Evolutionary conservation across 2,888 invertebrate genomes (phyloP), one percentile per base, ranked within the genome.

Genomic region (Cerceris ruficornis): DNA sequence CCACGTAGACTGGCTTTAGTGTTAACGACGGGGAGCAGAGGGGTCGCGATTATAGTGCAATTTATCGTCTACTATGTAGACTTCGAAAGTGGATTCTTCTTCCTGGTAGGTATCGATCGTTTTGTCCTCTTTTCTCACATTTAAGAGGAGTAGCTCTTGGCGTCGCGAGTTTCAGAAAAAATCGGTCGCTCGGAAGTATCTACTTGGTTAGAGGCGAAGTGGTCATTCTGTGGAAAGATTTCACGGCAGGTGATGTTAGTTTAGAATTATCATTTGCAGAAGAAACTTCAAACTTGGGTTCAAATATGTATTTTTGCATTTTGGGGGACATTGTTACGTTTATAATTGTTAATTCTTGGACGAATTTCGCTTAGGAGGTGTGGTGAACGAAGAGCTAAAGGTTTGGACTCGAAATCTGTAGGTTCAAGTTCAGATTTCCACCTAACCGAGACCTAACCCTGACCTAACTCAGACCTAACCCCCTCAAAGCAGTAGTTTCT

Each of bases 51-150:
- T 76, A 75, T 49, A 68, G 49, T 59, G 62, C 62, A 46, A 41
- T 75, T 76, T 54, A 62, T 13, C 46, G 50, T 73, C 17, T 17
- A 17, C 49, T 42, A 61, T 8, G 15, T 14, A 58, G 49, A 60
- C 55, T 43, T 6, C n/a, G 15, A 61, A 50, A 28, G 28, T 14
- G 59, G 54, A 57, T 57, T 69, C 65, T 65, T 49, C n/a, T 17
- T 28, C 28, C 14, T 46, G 46, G 50, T 50, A 50, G 42, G 57
- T 75, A 75, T 76, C 76, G 77, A 76, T 76, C 77, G 69, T 61
- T 67, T 50, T 42, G 66, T 69, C 70, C 77, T 76, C 65, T n/a
- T 77, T 76, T 62, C 65, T 15, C 57, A 42, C 50, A 13, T 50
- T n/a, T 50, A 64, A 62, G 55, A 49, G 59, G 46, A 54, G 62